Percentiles rank a stretch among this genome's conserved stretches.
Conservation (phyloP, 2,888 invertebrate genomes). For the Macropis europaea region DNA sequence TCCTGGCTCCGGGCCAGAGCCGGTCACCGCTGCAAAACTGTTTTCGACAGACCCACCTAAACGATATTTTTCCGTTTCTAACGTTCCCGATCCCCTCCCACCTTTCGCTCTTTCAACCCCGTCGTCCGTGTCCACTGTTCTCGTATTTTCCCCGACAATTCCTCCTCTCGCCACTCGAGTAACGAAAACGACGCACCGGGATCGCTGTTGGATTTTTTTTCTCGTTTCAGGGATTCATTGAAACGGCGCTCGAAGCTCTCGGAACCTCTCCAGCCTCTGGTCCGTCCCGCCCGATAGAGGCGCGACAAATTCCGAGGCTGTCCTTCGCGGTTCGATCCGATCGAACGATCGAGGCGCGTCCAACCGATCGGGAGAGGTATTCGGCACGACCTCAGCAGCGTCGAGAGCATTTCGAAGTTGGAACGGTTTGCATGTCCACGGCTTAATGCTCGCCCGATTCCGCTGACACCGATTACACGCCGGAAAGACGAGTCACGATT, state of each 20-base stretch:
- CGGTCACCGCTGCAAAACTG: conserved; percentile 70
- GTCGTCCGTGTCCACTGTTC: background rate
- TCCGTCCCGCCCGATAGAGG: no score
- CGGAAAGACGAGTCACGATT: conserved; percentile 41
- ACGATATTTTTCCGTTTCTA: conserved; percentile 69
- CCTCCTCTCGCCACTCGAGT: background rate
- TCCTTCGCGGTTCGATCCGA: background rate
- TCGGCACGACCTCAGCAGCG: background rate
- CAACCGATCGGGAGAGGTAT: conserved; percentile 6
- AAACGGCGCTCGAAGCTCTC: no score
- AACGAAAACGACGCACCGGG: no score
- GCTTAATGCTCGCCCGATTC: conserved; percentile 31
- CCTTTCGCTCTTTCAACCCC: conserved; percentile 4
- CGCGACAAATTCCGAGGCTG: background rate
- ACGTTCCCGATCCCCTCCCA: conserved; percentile 25
- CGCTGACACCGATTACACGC: conserved; percentile 44
- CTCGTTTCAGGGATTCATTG: no score
- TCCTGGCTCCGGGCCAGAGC: conserved; percentile 72
- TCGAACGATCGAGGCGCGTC: background rate
- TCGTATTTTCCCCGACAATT: conserved; percentile 3
- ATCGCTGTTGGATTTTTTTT: no score
- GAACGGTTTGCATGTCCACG: background rate
- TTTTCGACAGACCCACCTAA: conserved; percentile 70
- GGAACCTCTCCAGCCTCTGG: no score
- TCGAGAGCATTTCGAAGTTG: conserved; percentile 4